phyloP scores from a whole-genome alignment of 2,797 vertebrate genomes.

The Kryptopterus vitreolus region DNA sequence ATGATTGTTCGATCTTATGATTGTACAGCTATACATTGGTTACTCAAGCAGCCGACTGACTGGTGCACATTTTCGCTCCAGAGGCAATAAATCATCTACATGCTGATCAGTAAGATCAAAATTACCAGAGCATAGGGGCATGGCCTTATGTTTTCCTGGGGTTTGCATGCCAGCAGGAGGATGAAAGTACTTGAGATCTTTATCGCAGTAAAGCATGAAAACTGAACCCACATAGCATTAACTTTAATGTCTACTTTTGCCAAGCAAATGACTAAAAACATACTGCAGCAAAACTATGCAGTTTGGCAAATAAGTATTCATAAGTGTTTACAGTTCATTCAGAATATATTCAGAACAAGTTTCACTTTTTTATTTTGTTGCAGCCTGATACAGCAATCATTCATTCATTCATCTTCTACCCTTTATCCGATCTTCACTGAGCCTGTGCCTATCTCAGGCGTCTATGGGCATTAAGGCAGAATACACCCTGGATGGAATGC shows the following conservation, averaged over 20 bases:
- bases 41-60: not conserved
- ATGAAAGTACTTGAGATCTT: conserved; percentile 13
- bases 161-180: not conserved
- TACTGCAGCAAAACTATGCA: not conserved
- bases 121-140: not conserved
- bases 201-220: conserved; percentile 33
- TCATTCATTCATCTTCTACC: too few species aligned
- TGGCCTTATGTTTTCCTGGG: not conserved
- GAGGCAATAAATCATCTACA: not conserved
- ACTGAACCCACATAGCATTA: not conserved
- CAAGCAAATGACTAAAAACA: not conserved
- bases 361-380: too few species aligned
- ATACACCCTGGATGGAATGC: too few species aligned
- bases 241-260: not conserved
- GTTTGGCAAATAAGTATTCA: not conserved
- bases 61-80: not conserved
- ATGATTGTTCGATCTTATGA: too few species aligned
- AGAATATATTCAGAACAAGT: too few species aligned
- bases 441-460: too few species aligned
- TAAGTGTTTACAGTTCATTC: too few species aligned
- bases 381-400: too few species aligned
- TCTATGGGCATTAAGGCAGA: too few species aligned
- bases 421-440: too few species aligned
- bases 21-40: not conserved
- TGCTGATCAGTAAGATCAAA: not conserved